Evolutionary conservation across 2,797 vertebrate genomes (phyloP).

Genomic region (Enteromius fasciolatus): DNA sequence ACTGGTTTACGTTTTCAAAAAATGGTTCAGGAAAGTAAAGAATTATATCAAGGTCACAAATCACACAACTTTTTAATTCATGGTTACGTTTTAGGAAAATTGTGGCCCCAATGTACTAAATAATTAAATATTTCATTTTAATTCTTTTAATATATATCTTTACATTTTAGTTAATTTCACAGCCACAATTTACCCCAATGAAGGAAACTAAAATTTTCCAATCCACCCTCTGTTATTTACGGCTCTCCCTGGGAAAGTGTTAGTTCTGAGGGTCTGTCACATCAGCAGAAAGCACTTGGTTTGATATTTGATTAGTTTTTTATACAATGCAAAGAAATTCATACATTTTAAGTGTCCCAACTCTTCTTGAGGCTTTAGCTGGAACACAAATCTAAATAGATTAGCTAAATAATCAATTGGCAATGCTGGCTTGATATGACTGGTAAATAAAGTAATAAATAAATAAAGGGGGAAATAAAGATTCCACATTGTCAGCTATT

Average conservation of each 20-base stretch:
- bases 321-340: background rate
- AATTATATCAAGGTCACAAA: no score
- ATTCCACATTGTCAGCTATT: background rate
- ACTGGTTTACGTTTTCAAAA: background rate
- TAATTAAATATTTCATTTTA: background rate
- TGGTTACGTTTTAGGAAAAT: background rate
- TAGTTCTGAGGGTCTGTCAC: background rate
- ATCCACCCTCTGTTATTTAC: background rate
- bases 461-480: background rate
- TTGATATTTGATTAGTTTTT: background rate
- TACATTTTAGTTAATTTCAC: no score
- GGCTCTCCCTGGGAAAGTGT: background rate
- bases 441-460: background rate
- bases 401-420: background rate
- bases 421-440: background rate
- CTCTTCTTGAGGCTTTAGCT: background rate
- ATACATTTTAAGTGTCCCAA: background rate
- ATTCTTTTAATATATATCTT: no score
- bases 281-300: background rate
- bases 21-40: background rate
- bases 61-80: background rate
- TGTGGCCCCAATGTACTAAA: background rate
- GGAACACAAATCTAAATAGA: no score
- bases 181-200: background rate
- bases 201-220: no score